A percentile compares a stretch with the other conserved stretches of the same genome.
These are phyloP conservation scores for Cyrtodaria siliqua DNA, from an alignment of 2,888 invertebrate genomes.

Conservation along the genomic window DNA sequence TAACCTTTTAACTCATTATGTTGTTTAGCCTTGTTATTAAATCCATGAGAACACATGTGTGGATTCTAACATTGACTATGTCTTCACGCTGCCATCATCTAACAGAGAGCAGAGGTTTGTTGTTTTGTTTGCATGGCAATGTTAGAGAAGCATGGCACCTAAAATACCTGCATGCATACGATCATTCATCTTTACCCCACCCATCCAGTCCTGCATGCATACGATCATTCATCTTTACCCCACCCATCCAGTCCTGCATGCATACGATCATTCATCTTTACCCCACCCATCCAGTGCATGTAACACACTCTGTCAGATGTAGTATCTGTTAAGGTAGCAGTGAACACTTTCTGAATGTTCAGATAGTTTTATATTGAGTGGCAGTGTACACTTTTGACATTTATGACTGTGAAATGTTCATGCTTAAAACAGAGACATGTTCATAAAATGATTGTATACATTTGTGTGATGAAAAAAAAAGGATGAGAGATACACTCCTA, in stretches of 20 bases:
- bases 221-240: slow-evolving; percentile 27
- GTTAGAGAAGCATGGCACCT: slow-evolving; percentile 42
- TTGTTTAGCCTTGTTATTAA: neutral
- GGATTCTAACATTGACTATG: too few species aligned
- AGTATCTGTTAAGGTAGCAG: too few species aligned
- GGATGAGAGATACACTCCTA: too few species aligned
- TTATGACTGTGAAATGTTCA: too few species aligned
- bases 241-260: slow-evolving; percentile 31
- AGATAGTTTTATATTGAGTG: too few species aligned
- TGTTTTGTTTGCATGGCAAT: slow-evolving; percentile 64
- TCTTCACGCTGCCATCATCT: slow-evolving; percentile 40
- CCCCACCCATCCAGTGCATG: slow-evolving; percentile 17
- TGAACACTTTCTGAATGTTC: too few species aligned
- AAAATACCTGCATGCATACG: slow-evolving; percentile 33
- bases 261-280: slow-evolving; percentile 24
- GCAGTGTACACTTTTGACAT: too few species aligned
- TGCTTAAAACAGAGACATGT: too few species aligned
- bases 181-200: slow-evolving; percentile 28
- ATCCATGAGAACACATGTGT: too few species aligned
- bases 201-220: slow-evolving; percentile 29
- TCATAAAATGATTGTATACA: too few species aligned
- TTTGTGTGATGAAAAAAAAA: too few species aligned
- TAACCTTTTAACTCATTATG: neutral
- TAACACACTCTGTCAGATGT: too few species aligned
- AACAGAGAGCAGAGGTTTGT: slow-evolving; percentile 73